phyloP scores from a whole-genome alignment of 2,888 invertebrate genomes.

The Drosophila quinaria region DNA sequence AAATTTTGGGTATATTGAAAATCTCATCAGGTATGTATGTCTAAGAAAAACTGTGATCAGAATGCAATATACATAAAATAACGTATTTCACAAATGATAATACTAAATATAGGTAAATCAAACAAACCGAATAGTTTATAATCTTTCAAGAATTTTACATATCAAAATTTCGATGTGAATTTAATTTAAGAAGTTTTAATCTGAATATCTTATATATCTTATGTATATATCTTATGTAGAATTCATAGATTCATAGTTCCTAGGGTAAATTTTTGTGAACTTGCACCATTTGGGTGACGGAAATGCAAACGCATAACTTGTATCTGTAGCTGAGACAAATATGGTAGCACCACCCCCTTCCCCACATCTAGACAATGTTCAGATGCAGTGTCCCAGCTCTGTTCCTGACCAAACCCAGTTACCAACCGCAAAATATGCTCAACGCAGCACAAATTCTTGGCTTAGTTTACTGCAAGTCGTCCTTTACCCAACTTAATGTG shows the following conservation, averaged over 20 bases:
- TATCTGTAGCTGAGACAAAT: constrained; percentile 55
- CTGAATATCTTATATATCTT: no score
- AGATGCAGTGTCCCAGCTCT: constrained; percentile 43
- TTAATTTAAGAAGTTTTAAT: no score
- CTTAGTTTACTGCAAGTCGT: constrained; percentile 64
- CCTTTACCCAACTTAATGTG: constrained; percentile 68
- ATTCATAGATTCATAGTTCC: no score
- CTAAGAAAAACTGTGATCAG: no score
- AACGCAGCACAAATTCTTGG: constrained; percentile 69
- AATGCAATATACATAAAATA: not conserved
- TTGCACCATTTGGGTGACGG: constrained; percentile 63
- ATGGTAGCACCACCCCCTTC: constrained; percentile 2
- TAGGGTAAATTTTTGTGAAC: no score
- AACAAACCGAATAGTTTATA: no score
- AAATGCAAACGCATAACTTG: constrained; percentile 76
- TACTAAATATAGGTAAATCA: no score
- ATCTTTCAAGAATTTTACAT: no score
- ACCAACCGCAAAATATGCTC: constrained; percentile 72
- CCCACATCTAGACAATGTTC: constrained; percentile 32
- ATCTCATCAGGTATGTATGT: not conserved
- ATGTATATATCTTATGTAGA: no score
- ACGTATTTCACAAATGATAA: no score
- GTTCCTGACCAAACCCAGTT: constrained; percentile 49
- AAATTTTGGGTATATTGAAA: constrained; percentile 15
- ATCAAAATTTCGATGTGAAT: no score